A percentile compares a stretch with the other conserved stretches of the same genome.
Evolutionary conservation across 1,140 invertebrate genomes (phyloP).

Genomic region (Cydia fagiglandana): DNA sequence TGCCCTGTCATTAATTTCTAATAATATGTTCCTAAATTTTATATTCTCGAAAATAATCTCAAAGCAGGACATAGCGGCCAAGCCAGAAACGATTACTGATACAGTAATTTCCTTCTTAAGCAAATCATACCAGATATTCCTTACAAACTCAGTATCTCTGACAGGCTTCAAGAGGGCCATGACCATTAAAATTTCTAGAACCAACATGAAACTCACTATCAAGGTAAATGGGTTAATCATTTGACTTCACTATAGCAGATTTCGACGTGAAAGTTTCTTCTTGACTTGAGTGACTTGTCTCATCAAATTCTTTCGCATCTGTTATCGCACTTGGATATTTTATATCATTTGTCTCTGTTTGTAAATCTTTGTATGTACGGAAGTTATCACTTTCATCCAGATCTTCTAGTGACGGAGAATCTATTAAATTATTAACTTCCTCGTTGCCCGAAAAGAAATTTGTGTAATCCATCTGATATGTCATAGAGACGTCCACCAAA

Average conservation of each 20-base stretch:
- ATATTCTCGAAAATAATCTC: constrained; percentile 47
- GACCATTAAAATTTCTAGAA: constrained; percentile 48
- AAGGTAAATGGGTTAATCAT: constrained; percentile 58
- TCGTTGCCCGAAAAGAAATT: constrained; percentile 34
- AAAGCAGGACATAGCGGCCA: constrained; percentile 43
- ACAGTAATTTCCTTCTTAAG: constrained; percentile 39
- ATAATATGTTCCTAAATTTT: constrained; percentile 35
- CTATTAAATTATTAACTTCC: constrained; percentile 37
- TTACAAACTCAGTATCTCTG: constrained; percentile 48
- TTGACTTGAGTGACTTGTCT: not conserved
- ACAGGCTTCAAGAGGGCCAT: constrained; percentile 55
- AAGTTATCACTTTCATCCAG: constrained; percentile 47
- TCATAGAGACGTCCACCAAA: constrained; percentile 48
- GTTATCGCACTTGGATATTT: not conserved
- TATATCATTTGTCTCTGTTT: constrained; percentile 5
- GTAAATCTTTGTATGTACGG: constrained; percentile 33
- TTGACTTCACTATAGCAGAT: not conserved
- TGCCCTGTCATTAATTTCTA: constrained; percentile 37
- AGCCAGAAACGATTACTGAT: constrained; percentile 39
- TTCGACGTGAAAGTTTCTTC: not conserved
- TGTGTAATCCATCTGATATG: constrained; percentile 35
- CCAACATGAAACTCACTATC: constrained; percentile 42
- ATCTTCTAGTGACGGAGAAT: constrained; percentile 46
- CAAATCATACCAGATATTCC: constrained; percentile 52
- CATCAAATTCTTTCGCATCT: not conserved